Base-by-base conservation (phyloP, 2,888 invertebrate species). In the Drosophila paramelanica region DNA sequence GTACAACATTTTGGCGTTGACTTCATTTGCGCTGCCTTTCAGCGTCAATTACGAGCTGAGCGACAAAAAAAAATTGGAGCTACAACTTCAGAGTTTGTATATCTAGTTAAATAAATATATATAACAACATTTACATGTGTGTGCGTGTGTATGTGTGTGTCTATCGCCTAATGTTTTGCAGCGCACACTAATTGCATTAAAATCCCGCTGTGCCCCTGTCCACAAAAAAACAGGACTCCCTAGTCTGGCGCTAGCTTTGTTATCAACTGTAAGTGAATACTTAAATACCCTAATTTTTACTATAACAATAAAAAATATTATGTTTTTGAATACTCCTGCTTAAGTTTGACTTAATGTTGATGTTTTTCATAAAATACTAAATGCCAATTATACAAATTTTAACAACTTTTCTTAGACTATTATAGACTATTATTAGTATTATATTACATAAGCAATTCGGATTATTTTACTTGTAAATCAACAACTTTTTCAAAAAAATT, bases 1-100 rank as follows among this genome's bases (percentile, higher is more conserved):
- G 60, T 81, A 81, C 84, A 83, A 62, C 87, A 81, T 86, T 83
- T 83, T 83, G 87, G 81, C 87, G 87, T 83, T 83, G 87, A 83
- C 81, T 83, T 83, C 83, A 83, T 83, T 86, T 83, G 70, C 79
- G 65, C 58, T 79, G 84, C 87, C 87, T 83, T 83, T 83, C 83
- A 83, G 69, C 84, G 74, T 86, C 84, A 83, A 83, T 83, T 83
- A 83, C 72, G 84, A 73, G 71, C 46, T 47, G 59, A 61, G 67
- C 75, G 62, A 67, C 77, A 68, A 69, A 75, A 75, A 76, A 67
- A 25, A 31, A 55, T 0, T 4, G 31, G 33, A 20, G 20, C 38
- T 42, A 59, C 49, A 66, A 52, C 59, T 62, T 49, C 38, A 13
- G 41, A 53, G 57, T 58, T 58, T 58, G 52, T 41, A 55, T 53